phyloP scores from a whole-genome alignment of 2,888 invertebrate species.

The Platycnemis pennipes region DNA sequence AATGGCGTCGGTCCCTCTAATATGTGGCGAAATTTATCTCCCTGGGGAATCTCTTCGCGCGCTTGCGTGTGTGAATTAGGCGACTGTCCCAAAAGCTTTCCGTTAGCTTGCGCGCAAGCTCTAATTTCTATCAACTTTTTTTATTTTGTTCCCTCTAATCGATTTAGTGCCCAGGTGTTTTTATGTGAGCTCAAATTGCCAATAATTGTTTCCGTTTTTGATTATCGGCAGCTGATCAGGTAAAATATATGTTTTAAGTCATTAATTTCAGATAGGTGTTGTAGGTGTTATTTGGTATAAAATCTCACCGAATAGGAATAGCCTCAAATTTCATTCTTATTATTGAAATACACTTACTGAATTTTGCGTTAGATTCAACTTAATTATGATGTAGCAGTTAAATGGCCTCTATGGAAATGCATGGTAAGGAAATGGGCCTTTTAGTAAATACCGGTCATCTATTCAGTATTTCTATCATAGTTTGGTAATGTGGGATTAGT shows the following conservation, averaged over 20 bases:
- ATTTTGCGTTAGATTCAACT: background rate
- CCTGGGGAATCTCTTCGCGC: constrained; percentile 42
- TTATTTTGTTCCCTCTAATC: background rate
- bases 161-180: background rate
- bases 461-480: too few species aligned
- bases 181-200: background rate
- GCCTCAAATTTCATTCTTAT: too few species aligned
- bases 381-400: background rate
- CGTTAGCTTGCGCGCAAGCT: background rate
- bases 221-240: background rate
- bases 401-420: background rate
- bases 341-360: too few species aligned
- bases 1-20: constrained; percentile 1
- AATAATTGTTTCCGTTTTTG: constrained; percentile 26
- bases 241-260: background rate
- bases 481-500: too few species aligned
- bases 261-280: background rate
- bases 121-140: background rate
- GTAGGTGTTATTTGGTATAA: background rate
- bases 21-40: constrained; percentile 56
- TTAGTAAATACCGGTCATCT: background rate
- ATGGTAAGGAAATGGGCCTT: background rate
- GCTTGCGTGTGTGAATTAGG: background rate
- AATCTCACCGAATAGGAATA: background rate
- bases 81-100: background rate